Evolutionary conservation across 2,888 invertebrate genomes (phyloP), one percentile per base, ranked within the genome.

Genomic region (Eilema griseolum): DNA sequence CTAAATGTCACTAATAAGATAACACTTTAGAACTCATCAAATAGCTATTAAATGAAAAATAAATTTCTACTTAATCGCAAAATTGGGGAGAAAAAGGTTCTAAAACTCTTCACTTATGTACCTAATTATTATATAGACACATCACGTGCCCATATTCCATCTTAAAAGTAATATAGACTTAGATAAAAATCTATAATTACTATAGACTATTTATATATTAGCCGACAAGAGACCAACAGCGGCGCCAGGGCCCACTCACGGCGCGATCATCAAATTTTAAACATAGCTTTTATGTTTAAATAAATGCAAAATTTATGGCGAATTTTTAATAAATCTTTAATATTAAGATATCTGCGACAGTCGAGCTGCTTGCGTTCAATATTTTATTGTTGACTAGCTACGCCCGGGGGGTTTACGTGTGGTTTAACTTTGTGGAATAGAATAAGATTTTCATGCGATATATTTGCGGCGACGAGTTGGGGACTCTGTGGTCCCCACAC

Each of bases 201-300:
- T 72, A 71, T 73, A 68, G 60, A 69, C 73, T 80, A 79, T 80
- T 77, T 79, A 76, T 73, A 68, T 57, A 72, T 60, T n/a, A 26
- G 46, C 56, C 73, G 73, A 73, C 75, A 66, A 28, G 24, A 70
- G 69, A 78, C 74, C 65, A 68, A 70, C 31, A 31, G 57, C 52
- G 80, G 82, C 79, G 80, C 79, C 82, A 69, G 63, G 60, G 20
- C 74, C 72, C 74, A 76, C 79, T 81, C 76, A 67, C 61, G 66
- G 52, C 64, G 41, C 66, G 33, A 60, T 33, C 67, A 79, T 81
- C 76, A 72, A 81, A 73, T 70, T 79, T 81, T 72, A 75, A 81
- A 79, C 71, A 69, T 41, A 28, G 23, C 23, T 66, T 74, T 80
- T 61, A 74, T 75, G 81, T 74, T 71, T 72, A 73, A 78, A 81